phyloP scores from a whole-genome alignment of 2,888 invertebrate genomes.

The Drosophila kokeensis region DNA sequence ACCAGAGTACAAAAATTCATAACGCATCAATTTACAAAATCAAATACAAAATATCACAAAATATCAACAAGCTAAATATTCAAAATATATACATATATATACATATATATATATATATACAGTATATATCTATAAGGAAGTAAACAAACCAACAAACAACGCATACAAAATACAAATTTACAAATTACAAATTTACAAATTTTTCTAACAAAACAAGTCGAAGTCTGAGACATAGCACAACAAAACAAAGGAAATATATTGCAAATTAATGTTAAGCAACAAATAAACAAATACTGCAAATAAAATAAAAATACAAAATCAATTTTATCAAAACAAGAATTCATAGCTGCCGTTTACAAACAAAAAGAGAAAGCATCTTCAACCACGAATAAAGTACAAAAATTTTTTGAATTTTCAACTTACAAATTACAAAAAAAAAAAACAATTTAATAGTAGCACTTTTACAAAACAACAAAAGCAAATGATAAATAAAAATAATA shows the following conservation, averaged over 20 bases:
- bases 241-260: constrained; percentile 22
- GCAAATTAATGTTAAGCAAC: constrained; percentile 29
- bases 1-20: constrained; percentile 76
- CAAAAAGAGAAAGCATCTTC: constrained; percentile 60
- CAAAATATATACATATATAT: constrained; percentile 41
- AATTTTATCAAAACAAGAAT: constrained; percentile 42
- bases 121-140: constrained; percentile 26
- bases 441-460: constrained; percentile 69
- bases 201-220: constrained; percentile 57
- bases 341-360: constrained; percentile 68
- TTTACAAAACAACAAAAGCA: constrained; percentile 59
- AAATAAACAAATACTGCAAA: constrained; percentile 46
- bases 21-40: constrained; percentile 59
- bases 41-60: constrained; percentile 39
- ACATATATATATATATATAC: constrained; percentile 31
- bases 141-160: constrained; percentile 58
- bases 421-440: constrained; percentile 62
- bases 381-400: constrained; percentile 75
- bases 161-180: constrained; percentile 77
- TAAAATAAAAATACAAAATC: constrained; percentile 14
- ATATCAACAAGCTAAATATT: constrained; percentile 61
- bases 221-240: constrained; percentile 62
- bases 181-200: constrained; percentile 80
- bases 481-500: constrained; percentile 40
- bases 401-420: constrained; percentile 59